Base-by-base conservation (phyloP, 1,140 invertebrate species). In the Pectinophora gossypiella region DNA sequence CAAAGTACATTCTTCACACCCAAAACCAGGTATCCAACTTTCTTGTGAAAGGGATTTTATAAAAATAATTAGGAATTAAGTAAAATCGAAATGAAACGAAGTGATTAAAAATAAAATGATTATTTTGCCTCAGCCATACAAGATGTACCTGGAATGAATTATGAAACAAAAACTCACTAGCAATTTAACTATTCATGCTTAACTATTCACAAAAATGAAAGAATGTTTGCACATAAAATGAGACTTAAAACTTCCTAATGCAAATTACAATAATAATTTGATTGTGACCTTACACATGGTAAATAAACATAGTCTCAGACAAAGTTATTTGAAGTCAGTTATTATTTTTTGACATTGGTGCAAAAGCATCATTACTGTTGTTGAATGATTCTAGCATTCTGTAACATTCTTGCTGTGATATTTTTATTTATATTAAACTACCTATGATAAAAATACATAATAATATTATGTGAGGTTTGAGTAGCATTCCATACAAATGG, bases 381-480 rank as follows among this genome's bases (percentile, higher is more conserved):
- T 15, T 15, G 7, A 13, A 40, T 40, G 16, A 10, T 18, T 18
- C 36, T 40, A 40, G 36, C 36, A 40, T 16, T 27, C 36, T 3
- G 3, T 18, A 15, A 15, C n/a, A n/a, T n/a, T 40, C n/a, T 12
- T 40, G 36, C n/a, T 40, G 36, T 40, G 36, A 40, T 40, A 10
- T 40, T n/a, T 40, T 40, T 16, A 40, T 40, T 32, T 32, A 32
- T 32, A 64, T 71, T 72, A 72, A 23, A 68, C 72, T 81, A 84
- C 64, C 73, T 79, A 72, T 73, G 49, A 74, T 74, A 69, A 72
- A 74, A 74, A 75, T 73, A 76, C 62, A 78, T n/a, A n/a, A n/a
- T n/a, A n/a, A n/a, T n/a, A n/a, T 70, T 68, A 62, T 76, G 67
- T 80, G 78, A 83, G 76, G 74, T 85, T 64, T 74, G 72, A 77